A percentile compares a stretch with the other conserved stretches of the same genome.
phyloP scores from a whole-genome alignment of 2,888 invertebrate genomes.

The Pseudolycoriella hygida region DNA sequence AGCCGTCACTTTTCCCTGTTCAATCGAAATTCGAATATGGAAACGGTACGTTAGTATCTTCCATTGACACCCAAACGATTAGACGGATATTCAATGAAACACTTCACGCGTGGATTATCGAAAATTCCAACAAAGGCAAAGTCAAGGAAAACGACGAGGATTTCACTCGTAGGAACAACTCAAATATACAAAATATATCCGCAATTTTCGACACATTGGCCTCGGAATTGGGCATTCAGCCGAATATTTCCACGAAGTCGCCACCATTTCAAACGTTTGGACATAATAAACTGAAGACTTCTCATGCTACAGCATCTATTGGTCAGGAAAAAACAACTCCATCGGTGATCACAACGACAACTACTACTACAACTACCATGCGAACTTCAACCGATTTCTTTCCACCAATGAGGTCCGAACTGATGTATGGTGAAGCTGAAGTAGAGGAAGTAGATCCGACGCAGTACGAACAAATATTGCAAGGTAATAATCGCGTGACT shows the following conservation, averaged over 20 bases:
- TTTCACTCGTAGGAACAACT: constrained; percentile 8
- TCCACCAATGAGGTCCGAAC: constrained; percentile 19
- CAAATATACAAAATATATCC: constrained; percentile 38
- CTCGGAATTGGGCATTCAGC: constrained; percentile 31
- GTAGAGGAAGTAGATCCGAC: constrained; percentile 28
- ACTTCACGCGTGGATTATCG: constrained; percentile 42
- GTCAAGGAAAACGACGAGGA: background rate
- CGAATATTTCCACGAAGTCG: constrained; percentile 21
- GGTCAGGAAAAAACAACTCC: background rate
- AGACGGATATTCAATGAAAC: constrained; percentile 42
- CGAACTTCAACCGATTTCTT: constrained; percentile 9
- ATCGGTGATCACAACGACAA: background rate
- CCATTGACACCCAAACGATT: constrained; percentile 22
- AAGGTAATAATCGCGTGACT: constrained; percentile 12
- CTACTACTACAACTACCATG: constrained; percentile 7
- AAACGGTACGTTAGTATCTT: constrained; percentile 23
- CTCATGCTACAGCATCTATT: background rate
- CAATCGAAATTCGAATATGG: constrained; percentile 39
- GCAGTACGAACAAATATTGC: constrained; percentile 28
- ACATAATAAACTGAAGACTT: constrained; percentile 21
- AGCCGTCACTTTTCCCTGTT: constrained; percentile 21
- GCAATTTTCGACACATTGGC: constrained; percentile 44
- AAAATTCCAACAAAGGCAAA: constrained; percentile 31
- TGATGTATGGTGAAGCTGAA: constrained; percentile 26
- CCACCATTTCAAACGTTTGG: constrained; percentile 22